Conservation (phyloP, 2,797 vertebrate genomes). For the Myotis daubentonii region DNA sequence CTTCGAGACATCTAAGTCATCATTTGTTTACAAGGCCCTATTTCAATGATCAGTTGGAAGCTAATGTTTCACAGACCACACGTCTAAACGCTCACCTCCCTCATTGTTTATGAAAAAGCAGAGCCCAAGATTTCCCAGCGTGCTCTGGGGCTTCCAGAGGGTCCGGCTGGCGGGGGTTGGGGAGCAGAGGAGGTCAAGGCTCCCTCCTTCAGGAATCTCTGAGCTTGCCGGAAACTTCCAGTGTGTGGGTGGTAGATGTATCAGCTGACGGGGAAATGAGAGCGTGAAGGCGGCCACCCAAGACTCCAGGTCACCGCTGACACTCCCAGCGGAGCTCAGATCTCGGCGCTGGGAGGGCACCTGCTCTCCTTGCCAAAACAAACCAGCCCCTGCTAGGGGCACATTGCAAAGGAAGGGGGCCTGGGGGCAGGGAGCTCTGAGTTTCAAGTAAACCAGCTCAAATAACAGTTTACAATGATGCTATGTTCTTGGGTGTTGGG, state of each 20-base stretch:
- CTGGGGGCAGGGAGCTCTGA: slow-evolving; percentile 65
- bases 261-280: slow-evolving; percentile 89
- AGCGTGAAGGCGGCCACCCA: slow-evolving; percentile 90
- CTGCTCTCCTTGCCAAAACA: slow-evolving; percentile 87
- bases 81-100: slow-evolving; percentile 68
- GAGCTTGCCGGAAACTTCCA: slow-evolving; percentile 84
- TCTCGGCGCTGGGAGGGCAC: slow-evolving; percentile 87
- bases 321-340: slow-evolving; percentile 80
- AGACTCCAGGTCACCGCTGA: slow-evolving; percentile 89
- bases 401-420: slow-evolving; percentile 81
- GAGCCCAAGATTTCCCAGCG: slow-evolving; percentile 69
- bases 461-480: slow-evolving; percentile 83
- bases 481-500: slow-evolving; percentile 40
- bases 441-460: slow-evolving; percentile 86
- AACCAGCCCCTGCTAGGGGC: slow-evolving; percentile 84
- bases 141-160: slow-evolving; percentile 66
- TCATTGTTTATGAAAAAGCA: slow-evolving; percentile 80
- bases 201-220: slow-evolving; percentile 81
- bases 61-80: slow-evolving; percentile 88
- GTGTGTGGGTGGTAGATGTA: slow-evolving; percentile 88
- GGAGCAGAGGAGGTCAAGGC: slow-evolving; percentile 81
- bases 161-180: slow-evolving; percentile 58
- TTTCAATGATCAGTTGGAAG: slow-evolving; percentile 90
- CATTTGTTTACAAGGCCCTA: slow-evolving; percentile 82
- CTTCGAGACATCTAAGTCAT: slow-evolving; percentile 73